phyloP scores from a whole-genome alignment of 2,113 vertebrate species.

The Baryphthengus martii region DNA sequence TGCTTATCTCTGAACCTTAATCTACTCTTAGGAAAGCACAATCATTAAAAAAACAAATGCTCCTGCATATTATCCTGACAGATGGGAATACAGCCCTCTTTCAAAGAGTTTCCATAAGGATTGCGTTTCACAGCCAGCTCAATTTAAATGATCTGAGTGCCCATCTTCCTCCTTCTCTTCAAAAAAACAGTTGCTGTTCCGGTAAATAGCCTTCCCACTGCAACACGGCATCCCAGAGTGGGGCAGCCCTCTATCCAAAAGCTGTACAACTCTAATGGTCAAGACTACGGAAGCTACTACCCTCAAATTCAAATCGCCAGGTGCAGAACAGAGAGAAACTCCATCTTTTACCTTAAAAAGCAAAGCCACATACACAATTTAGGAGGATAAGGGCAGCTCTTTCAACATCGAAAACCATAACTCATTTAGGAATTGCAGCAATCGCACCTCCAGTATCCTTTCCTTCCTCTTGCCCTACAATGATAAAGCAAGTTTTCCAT shows the following conservation, averaged over 20 bases:
- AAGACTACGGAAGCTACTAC: background rate
- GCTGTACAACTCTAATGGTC: background rate
- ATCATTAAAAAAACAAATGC: background rate
- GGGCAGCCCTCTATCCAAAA: background rate
- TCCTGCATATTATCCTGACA: background rate
- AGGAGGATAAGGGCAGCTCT: background rate
- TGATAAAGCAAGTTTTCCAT: background rate
- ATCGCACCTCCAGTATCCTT: background rate
- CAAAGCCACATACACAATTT: background rate
- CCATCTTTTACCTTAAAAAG: background rate
- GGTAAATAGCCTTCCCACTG: background rate
- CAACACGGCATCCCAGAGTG: background rate
- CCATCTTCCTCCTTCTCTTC: background rate
- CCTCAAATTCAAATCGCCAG: background rate
- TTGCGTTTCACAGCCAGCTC: background rate
- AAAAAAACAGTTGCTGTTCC: background rate
- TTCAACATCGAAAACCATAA: background rate
- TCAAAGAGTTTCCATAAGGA: background rate
- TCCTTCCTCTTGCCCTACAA: background rate
- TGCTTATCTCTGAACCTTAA: background rate
- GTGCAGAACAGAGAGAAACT: background rate
- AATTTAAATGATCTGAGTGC: background rate
- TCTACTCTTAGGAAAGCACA: background rate
- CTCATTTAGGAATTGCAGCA: background rate
- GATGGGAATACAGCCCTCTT: background rate